These are phyloP conservation scores for Vanessa cardui DNA, from an alignment of 2,888 invertebrate species.

Conservation along the genomic window DNA sequence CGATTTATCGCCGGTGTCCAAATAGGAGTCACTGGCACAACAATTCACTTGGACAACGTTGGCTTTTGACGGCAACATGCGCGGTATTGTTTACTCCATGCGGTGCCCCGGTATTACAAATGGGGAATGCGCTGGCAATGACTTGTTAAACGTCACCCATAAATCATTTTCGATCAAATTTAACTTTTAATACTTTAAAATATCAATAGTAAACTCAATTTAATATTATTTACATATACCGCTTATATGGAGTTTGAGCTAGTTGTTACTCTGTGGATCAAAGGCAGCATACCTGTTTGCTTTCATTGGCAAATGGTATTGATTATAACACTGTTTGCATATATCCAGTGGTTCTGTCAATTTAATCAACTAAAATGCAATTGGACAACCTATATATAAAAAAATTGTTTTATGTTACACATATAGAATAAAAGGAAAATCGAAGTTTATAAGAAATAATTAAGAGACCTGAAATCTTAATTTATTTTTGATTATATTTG, in stretches of 20 bases:
- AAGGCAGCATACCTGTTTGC: slow-evolving; percentile 31
- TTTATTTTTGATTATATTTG: no score
- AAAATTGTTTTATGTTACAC: neutral
- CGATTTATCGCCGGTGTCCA: slow-evolving; percentile 69
- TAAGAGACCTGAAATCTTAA: no score
- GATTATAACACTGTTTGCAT: slow-evolving; percentile 24
- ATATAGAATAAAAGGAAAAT: no score
- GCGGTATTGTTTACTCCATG: slow-evolving; percentile 51
- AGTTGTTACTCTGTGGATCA: slow-evolving; percentile 19
- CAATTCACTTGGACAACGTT: slow-evolving; percentile 66
- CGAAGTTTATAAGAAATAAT: no score
- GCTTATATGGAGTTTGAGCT: no score
- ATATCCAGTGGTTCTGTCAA: slow-evolving; percentile 13
- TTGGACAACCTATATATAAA: neutral
- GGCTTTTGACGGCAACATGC: slow-evolving; percentile 59
- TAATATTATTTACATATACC: neutral
- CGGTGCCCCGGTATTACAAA: slow-evolving; percentile 56
- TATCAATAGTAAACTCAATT: neutral
- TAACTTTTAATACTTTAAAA: neutral
- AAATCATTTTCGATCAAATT: slow-evolving; percentile 32
- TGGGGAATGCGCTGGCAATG: slow-evolving; percentile 59
- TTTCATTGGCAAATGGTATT: slow-evolving; percentile 36
- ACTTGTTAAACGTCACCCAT: slow-evolving; percentile 40
- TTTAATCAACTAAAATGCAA: slow-evolving; percentile 17
- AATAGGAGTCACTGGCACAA: slow-evolving; percentile 45